Evolutionary conservation across 2,113 vertebrate genomes (phyloP), one percentile per base, ranked within the genome.

Genomic region (Xenopus borealis): DNA sequence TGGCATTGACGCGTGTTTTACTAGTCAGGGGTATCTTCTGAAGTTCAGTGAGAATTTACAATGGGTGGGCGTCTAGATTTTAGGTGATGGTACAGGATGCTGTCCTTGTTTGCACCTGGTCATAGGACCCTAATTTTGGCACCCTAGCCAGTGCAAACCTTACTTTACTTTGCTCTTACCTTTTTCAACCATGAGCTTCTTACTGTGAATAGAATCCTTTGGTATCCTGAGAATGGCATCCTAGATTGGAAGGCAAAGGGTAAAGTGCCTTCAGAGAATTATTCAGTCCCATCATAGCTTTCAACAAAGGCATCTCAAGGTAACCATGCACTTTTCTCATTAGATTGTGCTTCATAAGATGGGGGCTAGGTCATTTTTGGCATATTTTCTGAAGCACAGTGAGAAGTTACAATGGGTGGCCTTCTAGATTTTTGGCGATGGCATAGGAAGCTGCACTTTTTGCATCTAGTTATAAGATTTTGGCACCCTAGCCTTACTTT

Each of bases 241-340:
- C 52, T 63, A 69, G 73, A 55, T 16, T 69, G n/a, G 23, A 44
- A 69, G n/a, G 1, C 45, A 50, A 30, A 19, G 18, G 47, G 12
- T 62, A 70, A 20, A 2, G 66, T 52, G 59, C 30, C 63, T 40
- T 19, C 30, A 46, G 19, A 69, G 73, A 62, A 62, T 23, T 59
- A 14, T 23, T 62, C 30, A 33, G 73, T n/a, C 46, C 61, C 50
- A 20, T 45, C 33, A 70, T 77, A 67, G 74, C 74, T 64, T 61
- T 77, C 14, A 70, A 19, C 47, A n/a, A 19, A 58, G 62, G 27
- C 47, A 57, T 70, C 40, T 64, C 59, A 17, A 70, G 59, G 74
- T 70, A 77, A 53, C 66, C 19, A 61, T 61, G 7, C 40, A 53
- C 19, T 13, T 44, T 62, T 69, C 44, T 33, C 5, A 19, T 45